Evolutionary conservation across 1,140 invertebrate species (phyloP), one percentile per base, ranked within the genome.

Genomic region (Campoletis sonorensis): DNA sequence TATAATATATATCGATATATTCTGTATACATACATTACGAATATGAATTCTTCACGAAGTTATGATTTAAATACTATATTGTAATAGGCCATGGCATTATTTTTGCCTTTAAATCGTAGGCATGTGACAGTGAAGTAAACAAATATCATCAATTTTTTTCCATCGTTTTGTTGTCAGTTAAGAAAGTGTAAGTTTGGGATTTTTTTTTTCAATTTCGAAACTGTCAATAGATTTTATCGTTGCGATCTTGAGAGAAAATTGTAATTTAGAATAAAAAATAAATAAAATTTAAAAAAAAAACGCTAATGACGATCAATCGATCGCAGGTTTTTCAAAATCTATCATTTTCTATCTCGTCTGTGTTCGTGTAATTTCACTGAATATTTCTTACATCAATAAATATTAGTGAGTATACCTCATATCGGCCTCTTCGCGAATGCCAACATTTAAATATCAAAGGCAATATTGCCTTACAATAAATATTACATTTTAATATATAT

Each of bases 31-130:
- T n/a, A 45, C 80, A 71, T 27, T 84, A 70, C 67, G 81, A 71
- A 83, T 81, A 81, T 80, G 84, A 40, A 84, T 23, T 76, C 78
- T 58, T 27, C 79, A 61, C 81, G 45, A 79, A 83, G n/a, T 81
- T 70, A 87, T 82, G 81, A 82, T 87, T 88, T 64, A 86, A 84
- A 87, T 83, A 84, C 84, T 88, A 89, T 64, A 26, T 84, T 85
- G 30, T 88, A 89, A 73, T 73, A 73, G 88, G 88, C 88, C 88
- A 88, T 87, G 85, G 80, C 78, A 84, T 88, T 85, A 84, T 87
- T 85, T 64, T 64, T n/a, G 80, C 85, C 84, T 83, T 68, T 45
- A 64, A 3, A 16, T 68, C 40, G 54, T 79, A 68, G 77, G 58
- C 58, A 45, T 64, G 4, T 15, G 18, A 26, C 11, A 26, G 21